These are phyloP conservation scores for Molorchus minor DNA, from an alignment of 2,888 invertebrate genomes.

Conservation along the genomic window DNA sequence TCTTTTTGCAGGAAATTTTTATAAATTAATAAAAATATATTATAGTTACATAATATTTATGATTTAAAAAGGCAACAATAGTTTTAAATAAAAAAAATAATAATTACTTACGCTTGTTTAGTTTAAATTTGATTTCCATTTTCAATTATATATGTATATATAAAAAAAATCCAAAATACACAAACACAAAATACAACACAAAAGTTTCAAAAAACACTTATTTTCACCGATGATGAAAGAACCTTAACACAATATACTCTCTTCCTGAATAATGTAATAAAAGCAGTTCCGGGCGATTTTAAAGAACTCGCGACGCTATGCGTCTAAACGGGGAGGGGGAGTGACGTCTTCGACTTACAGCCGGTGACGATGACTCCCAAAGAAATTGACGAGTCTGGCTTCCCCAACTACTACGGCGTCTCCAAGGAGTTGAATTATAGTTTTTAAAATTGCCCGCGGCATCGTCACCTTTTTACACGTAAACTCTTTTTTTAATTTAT, in stretches of 20 bases:
- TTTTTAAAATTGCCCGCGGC: too few relatives aligned
- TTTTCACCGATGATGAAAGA: background rate
- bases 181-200: background rate
- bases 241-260: conserved; percentile 16
- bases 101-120: conserved; percentile 18
- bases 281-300: conserved; percentile 16
- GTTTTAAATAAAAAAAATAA: background rate
- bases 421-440: too few relatives aligned
- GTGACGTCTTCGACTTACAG: conserved; percentile 16
- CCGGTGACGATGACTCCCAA: background rate
- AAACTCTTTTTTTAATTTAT: too few relatives aligned
- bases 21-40: too few relatives aligned
- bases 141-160: conserved; percentile 1
- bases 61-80: background rate
- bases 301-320: conserved; percentile 17
- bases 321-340: conserved; percentile 12
- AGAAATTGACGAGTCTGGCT: conserved; percentile 3
- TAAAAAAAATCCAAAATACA: background rate
- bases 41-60: background rate
- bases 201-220: background rate
- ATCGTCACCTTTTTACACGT: too few relatives aligned
- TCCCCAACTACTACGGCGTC: background rate
- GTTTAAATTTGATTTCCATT: conserved; percentile 9
- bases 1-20: background rate
- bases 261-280: conserved; percentile 21